Percentiles rank a stretch among this genome's conserved stretches.
Conservation (phyloP, 2,797 vertebrate species). For the Okamejei kenojei region DNA sequence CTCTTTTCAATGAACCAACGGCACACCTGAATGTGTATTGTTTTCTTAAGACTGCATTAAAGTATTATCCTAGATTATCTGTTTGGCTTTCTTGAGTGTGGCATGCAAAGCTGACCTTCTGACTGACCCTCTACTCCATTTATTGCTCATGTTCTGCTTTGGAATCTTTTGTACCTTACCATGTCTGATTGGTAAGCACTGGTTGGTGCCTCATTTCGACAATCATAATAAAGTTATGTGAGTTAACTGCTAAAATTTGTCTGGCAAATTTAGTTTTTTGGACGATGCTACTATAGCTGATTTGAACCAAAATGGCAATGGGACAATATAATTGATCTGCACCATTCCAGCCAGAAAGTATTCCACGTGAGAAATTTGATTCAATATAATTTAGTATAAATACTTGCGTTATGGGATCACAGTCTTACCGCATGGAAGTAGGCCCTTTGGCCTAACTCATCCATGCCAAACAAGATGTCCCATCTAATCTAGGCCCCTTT, state of each 20-base stretch:
- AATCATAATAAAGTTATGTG: neutral
- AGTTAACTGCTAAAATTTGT: neutral
- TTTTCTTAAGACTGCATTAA: neutral
- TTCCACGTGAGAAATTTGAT: neutral
- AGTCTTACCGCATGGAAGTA: too few relatives aligned
- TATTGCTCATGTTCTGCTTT: neutral
- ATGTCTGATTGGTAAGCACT: neutral
- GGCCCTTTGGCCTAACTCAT: too few relatives aligned
- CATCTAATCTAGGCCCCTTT: too few relatives aligned
- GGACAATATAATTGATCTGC: neutral
- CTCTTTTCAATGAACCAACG: neutral
- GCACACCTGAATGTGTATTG: neutral
- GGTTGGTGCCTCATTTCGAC: neutral
- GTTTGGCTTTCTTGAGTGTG: neutral
- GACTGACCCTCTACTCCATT: neutral
- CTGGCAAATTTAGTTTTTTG: neutral
- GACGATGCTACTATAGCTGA: neutral
- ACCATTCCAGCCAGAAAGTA: neutral
- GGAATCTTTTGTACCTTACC: neutral
- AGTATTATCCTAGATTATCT: neutral
- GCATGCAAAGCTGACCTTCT: neutral
- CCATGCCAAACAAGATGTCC: too few relatives aligned
- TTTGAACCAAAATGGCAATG: neutral
- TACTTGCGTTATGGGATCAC: neutral
- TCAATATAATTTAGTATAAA: neutral